Evolutionary conservation across 1,140 invertebrate species (phyloP).

Genomic region (Papilio machaon): DNA sequence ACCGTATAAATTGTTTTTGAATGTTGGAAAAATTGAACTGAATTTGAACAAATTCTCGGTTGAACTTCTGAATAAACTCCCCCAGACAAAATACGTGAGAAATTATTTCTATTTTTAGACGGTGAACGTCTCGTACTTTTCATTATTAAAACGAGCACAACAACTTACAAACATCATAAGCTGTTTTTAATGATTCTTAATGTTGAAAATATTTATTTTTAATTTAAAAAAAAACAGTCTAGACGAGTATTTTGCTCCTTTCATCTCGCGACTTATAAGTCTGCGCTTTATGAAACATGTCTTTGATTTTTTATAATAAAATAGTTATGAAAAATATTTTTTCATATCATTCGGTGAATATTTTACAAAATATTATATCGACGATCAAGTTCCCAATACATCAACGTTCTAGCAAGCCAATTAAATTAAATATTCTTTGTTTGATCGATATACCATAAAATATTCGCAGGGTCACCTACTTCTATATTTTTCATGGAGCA

Average conservation of each 20-base stretch:
- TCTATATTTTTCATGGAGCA: no score
- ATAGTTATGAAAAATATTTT: background rate
- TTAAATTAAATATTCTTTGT: background rate
- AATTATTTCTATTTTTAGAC: background rate
- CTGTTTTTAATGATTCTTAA: background rate
- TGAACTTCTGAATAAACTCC: background rate
- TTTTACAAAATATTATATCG: background rate
- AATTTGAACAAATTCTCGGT: background rate
- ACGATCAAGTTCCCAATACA: background rate
- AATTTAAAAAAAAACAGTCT: background rate
- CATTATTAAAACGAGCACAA: background rate
- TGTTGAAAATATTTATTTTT: background rate
- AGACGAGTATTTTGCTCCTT: background rate
- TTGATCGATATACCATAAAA: background rate
- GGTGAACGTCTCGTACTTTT: background rate
- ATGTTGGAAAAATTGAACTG: background rate
- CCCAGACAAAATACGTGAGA: background rate
- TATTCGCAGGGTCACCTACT: no score
- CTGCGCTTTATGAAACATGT: background rate
- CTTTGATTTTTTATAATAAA: background rate
- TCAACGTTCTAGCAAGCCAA: background rate
- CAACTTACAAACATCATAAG: background rate
- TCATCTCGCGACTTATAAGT: background rate
- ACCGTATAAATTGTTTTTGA: no score
- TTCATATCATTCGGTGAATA: background rate